Evolutionary conservation across 2,113 vertebrate species (phyloP).

Genomic region (Myodes glareolus): DNA sequence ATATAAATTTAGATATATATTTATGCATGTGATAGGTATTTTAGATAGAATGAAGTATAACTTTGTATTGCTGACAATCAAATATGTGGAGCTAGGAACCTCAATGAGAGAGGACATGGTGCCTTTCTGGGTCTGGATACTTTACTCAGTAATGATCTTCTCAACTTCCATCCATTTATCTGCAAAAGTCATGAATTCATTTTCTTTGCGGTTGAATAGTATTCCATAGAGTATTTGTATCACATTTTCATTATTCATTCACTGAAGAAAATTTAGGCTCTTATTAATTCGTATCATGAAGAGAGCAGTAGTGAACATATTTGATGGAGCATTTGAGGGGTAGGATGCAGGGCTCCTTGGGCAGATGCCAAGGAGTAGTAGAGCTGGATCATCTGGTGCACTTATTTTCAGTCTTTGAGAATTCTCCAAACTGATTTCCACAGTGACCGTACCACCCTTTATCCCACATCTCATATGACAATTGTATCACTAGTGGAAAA

Average conservation of each 20-base stretch:
- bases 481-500: background rate
- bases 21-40: background rate
- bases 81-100: background rate
- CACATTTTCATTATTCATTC: background rate
- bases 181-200: background rate
- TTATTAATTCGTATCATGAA: background rate
- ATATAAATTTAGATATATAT: background rate
- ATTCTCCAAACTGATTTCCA: background rate
- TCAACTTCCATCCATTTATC: background rate
- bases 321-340: background rate
- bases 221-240: background rate
- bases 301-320: background rate
- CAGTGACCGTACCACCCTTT: background rate
- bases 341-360: background rate
- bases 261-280: background rate
- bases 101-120: background rate
- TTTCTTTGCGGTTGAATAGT: background rate
- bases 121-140: background rate
- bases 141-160: background rate
- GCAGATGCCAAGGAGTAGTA: too few relatives aligned
- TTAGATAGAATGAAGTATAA: background rate
- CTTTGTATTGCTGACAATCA: background rate
- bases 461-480: background rate
- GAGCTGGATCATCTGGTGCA: background rate
- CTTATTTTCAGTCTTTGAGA: background rate